These are phyloP conservation scores for Pangasius mekongensis DNA, from an alignment of 2,797 vertebrate genomes.

Conservation along the genomic window DNA sequence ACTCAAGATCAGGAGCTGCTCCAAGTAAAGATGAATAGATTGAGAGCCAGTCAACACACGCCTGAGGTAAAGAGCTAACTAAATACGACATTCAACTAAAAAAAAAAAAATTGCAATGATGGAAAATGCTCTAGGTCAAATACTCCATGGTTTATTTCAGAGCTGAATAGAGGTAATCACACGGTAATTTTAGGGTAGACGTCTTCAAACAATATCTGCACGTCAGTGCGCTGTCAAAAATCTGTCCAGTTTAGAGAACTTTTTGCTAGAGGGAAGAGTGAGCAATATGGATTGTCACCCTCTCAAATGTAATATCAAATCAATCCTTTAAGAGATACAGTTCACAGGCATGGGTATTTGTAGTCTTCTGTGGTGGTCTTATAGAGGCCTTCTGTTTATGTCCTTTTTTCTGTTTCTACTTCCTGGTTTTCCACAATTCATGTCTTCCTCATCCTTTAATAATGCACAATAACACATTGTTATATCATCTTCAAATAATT, in stretches of 20 bases:
- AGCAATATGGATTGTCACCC: constrained; percentile 13
- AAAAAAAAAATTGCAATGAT: constrained; percentile 46
- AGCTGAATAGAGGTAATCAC: constrained; percentile 56
- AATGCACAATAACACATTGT: not conserved
- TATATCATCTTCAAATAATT: not conserved
- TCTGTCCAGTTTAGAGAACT: constrained; percentile 26
- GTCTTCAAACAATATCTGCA: constrained; percentile 38
- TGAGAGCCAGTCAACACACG: constrained; percentile 64
- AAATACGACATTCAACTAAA: constrained; percentile 49
- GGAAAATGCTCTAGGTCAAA: constrained; percentile 58
- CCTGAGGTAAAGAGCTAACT: constrained; percentile 44
- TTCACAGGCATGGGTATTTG: not conserved
- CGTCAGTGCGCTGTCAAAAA: constrained; percentile 49
- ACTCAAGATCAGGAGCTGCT: constrained; percentile 33
- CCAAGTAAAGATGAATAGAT: constrained; percentile 40
- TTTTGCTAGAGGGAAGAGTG: constrained; percentile 13
- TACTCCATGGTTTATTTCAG: constrained; percentile 55
- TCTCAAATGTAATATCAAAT: not conserved
- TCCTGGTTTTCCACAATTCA: not conserved
- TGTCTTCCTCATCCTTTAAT: not conserved
- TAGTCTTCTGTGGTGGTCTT: not conserved
- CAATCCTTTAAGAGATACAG: not conserved
- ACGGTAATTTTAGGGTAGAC: constrained; percentile 28
- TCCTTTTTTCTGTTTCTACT: not conserved
- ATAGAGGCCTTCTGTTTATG: not conserved